Conservation (phyloP, 23 tunicate species). For the Halocynthia aurantium region DNA sequence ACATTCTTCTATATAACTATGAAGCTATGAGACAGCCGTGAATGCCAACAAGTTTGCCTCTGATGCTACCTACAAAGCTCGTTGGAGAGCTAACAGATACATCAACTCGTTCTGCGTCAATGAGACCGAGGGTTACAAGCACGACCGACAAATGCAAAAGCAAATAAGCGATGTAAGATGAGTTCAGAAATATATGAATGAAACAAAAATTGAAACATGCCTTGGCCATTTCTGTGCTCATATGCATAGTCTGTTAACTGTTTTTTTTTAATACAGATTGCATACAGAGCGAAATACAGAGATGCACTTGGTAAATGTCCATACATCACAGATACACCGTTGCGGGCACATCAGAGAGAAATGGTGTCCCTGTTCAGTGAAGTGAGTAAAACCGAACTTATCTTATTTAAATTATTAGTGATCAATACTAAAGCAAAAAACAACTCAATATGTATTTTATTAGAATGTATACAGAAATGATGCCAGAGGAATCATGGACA, state of each 20-base stretch:
- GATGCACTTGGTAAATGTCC: slow-evolving; percentile 64
- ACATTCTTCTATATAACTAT: background rate
- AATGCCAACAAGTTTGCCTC: slow-evolving; percentile 74
- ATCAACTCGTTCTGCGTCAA: slow-evolving; percentile 62
- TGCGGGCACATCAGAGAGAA: slow-evolving; percentile 54
- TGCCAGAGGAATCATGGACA: slow-evolving; percentile 64
- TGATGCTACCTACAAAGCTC: slow-evolving; percentile 64
- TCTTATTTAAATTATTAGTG: background rate
- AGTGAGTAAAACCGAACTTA: slow-evolving; percentile 26
- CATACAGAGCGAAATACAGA: slow-evolving; percentile 67
- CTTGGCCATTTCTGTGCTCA: background rate
- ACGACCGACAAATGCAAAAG: slow-evolving; percentile 59
- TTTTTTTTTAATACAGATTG: slow-evolving; percentile 38
- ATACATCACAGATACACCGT: slow-evolving; percentile 82
- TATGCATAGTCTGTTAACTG: background rate
- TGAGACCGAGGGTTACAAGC: slow-evolving; percentile 87
- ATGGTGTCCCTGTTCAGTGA: slow-evolving; percentile 58
- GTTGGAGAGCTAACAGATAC: slow-evolving; percentile 45
- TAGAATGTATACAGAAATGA: slow-evolving; percentile 56
- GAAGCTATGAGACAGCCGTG: slow-evolving; percentile 69
- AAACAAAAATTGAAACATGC: background rate
- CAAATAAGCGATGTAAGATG: slow-evolving; percentile 72
- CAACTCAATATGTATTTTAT: background rate
- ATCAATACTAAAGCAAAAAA: background rate
- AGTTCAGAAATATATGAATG: background rate